phyloP scores from a whole-genome alignment of 2,113 vertebrate species.

The Oplegnathus fasciatus region DNA sequence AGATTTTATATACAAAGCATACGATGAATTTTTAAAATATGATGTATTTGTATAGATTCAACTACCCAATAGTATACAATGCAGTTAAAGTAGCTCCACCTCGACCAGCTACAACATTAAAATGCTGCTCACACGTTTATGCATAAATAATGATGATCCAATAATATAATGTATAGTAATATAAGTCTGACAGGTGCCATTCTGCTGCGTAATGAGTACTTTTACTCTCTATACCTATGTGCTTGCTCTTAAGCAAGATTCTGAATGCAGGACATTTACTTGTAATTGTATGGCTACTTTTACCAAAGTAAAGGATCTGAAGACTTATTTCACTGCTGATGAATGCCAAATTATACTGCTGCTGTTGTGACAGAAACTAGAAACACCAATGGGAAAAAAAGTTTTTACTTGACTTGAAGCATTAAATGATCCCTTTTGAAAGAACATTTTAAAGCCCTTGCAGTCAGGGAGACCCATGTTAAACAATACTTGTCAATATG shows the following conservation, averaged over 20 bases:
- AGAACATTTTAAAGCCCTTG: not conserved
- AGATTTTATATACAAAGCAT: not conserved
- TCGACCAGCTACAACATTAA: not conserved
- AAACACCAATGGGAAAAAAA: not conserved
- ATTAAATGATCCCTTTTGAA: not conserved
- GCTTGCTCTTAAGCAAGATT: not conserved
- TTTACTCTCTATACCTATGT: not conserved
- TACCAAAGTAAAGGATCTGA: not conserved
- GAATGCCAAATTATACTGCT: not conserved
- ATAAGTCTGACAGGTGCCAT: no score
- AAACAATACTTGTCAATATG: not conserved
- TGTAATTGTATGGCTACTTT: not conserved
- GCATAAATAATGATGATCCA: not conserved
- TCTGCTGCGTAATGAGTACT: not conserved
- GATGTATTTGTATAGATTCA: not conserved
- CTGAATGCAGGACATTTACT: not conserved
- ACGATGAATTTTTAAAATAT: not conserved
- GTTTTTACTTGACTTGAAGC: not conserved
- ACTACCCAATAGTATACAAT: not conserved
- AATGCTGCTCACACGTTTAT: not conserved
- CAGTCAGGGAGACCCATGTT: not conserved
- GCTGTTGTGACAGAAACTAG: not conserved
- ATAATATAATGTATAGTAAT: not conserved
- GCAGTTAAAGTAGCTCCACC: not conserved
- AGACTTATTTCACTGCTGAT: not conserved